Base-by-base conservation (phyloP, 2,113 vertebrate species). In the Lophura nycthemera region DNA sequence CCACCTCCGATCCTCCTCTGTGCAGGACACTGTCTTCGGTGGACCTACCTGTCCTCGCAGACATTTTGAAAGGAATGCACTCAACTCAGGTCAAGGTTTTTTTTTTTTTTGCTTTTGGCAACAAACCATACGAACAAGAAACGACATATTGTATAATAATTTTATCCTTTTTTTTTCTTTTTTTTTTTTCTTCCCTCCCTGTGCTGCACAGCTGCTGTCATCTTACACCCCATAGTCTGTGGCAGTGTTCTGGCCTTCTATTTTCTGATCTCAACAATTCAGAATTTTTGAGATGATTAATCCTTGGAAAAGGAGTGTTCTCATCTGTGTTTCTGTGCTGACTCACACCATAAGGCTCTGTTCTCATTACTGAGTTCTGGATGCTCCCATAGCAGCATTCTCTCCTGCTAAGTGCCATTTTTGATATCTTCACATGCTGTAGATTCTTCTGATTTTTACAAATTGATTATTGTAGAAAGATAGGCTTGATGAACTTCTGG, bases 81-180 rank as follows among this genome's bases (percentile, higher is more conserved):
- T 1, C 5, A 50, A 1, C 1, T 54, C 67, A 13, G 56, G 30
- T 12, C 7, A 47, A 30, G 2, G 6, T 81, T 30, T 82, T 36
- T 29, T 6, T 81, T 30, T 82, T 36, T 29, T 59, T 25, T 16
- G 8, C 32, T 40, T 73, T 43, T 36, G 24, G 8, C 17, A 52
- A 4, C 13, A 52, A 69, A 25, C 75, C 36, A 61, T 6, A 16
- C 8, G 83, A 73, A 27, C 3, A 42, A 10, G 0, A 0, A 73
- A 27, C 3, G 38, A 10, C 0, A 0, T 36, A 29, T 45, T 92
- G 81, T 60, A 4, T 7, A 50, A 27, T 70, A 48, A 2, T 11
- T 79, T 52, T 57, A 1, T 79, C 1, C 12, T 24, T 30, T 0
- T 0, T 50, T 43, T 17, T 30, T 16, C 9, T 0, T 78, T 1